These are phyloP conservation scores for Gephyroberyx darwinii DNA, from an alignment of 2,797 vertebrate species.

Conservation along the genomic window DNA sequence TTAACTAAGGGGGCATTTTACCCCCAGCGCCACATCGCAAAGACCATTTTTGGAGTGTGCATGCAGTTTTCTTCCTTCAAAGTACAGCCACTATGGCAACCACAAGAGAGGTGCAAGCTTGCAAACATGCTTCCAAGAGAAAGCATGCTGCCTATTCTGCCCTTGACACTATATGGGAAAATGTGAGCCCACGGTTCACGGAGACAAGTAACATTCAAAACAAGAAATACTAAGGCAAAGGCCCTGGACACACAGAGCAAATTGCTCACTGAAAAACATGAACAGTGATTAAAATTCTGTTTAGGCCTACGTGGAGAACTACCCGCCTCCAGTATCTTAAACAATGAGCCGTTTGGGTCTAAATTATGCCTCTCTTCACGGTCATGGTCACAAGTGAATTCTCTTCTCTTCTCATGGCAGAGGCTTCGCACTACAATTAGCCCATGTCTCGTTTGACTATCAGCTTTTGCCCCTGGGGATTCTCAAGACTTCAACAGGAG, in stretches of 20 bases:
- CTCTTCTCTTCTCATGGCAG: conserved; percentile 54
- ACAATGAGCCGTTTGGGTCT: conserved; percentile 61
- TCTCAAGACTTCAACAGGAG: conserved; percentile 64
- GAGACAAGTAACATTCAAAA: conserved; percentile 14
- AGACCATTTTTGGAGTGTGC: too few relatives aligned
- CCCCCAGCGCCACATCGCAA: too few relatives aligned
- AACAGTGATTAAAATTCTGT: conserved; percentile 25
- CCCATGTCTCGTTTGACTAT: conserved; percentile 66
- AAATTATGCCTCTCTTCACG: conserved; percentile 46
- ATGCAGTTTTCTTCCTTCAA: conserved; percentile 31
- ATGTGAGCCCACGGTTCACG: conserved; percentile 15
- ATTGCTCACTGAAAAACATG: not conserved
- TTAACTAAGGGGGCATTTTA: too few relatives aligned
- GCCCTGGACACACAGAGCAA: conserved; percentile 6
- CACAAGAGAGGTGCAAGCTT: conserved; percentile 49
- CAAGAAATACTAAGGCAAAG: conserved; percentile 5
- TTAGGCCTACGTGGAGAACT: conserved; percentile 19
- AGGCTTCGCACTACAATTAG: conserved; percentile 70
- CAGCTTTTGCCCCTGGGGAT: conserved; percentile 54
- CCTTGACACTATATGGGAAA: conserved; percentile 26
- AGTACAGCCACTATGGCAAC: conserved; percentile 73
- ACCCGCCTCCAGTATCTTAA: conserved; percentile 18
- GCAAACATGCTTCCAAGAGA: conserved; percentile 65
- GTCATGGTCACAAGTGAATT: conserved; percentile 70
- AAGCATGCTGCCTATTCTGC: conserved; percentile 48